These are phyloP conservation scores for Eudorcas thomsonii DNA, from an alignment of 2,113 vertebrate genomes.

Conservation along the genomic window DNA sequence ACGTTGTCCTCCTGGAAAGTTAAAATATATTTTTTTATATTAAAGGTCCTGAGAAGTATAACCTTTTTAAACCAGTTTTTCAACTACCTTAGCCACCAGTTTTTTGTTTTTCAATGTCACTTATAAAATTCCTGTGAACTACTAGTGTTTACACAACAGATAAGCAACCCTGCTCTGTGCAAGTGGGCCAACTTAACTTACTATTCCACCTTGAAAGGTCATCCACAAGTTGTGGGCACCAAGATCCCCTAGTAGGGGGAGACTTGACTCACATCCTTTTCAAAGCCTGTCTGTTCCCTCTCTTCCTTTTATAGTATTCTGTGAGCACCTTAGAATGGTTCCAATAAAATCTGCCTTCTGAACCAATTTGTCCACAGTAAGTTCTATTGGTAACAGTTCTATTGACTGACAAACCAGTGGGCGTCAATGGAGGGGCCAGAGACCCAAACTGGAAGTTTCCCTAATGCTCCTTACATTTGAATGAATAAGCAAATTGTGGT, in stretches of 20 bases:
- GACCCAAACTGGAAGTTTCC: background rate
- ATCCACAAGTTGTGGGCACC: background rate
- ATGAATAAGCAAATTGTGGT: background rate
- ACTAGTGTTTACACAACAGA: background rate
- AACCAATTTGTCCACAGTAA: background rate
- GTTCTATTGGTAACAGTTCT: background rate
- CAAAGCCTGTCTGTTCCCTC: background rate
- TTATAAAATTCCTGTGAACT: background rate
- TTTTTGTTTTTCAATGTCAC: background rate
- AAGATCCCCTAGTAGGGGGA: too few relatives aligned
- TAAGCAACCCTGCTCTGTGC: background rate
- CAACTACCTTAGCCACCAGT: background rate
- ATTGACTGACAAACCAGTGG: background rate
- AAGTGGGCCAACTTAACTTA: background rate
- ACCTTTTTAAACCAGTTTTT: background rate
- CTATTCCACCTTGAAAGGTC: background rate
- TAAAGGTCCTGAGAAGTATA: background rate
- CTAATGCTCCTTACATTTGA: background rate
- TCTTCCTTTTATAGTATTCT: background rate
- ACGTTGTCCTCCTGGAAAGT: background rate
- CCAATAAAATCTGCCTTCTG: background rate
- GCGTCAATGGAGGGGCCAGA: too few relatives aligned
- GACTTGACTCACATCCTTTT: background rate
- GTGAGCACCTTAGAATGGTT: background rate
- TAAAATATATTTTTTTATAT: background rate